Percentiles rank a stretch among this genome's conserved stretches.
Conservation (phyloP, 2,797 vertebrate species). For the Momotus momota region DNA sequence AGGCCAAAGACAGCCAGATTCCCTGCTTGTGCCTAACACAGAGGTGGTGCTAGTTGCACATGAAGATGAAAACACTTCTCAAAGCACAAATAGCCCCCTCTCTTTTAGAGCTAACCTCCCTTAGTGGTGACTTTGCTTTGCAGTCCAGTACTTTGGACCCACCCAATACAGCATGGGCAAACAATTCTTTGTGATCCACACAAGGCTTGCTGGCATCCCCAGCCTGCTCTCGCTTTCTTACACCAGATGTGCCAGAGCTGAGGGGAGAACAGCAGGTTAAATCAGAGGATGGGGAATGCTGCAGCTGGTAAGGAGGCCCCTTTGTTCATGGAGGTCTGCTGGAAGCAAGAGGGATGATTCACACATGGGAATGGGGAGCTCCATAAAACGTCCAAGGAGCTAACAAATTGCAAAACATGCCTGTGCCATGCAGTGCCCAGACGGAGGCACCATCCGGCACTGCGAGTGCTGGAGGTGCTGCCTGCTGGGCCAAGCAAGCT, state of each 20-base stretch:
- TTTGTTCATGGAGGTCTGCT: neutral
- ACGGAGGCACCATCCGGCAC: neutral
- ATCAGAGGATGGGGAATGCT: accelerated
- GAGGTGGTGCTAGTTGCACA: accelerated
- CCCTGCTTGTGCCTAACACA: neutral
- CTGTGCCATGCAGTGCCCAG: accelerated
- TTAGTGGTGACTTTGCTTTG: accelerated
- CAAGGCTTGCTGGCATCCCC: neutral
- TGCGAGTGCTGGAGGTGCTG: neutral
- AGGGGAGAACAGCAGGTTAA: neutral
- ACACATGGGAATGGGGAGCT: accelerated
- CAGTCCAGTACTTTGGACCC: accelerated
- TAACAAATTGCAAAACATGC: neutral
- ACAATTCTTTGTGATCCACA: neutral
- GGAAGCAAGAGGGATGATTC: neutral
- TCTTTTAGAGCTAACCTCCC: neutral
- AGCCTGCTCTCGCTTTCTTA: neutral
- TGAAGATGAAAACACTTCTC: neutral
- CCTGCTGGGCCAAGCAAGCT: neutral
- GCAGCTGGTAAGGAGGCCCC: neutral
- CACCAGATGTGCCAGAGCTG: neutral
- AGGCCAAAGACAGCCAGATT: neutral
- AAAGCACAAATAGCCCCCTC: neutral
- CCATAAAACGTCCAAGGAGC: neutral
- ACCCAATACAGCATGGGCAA: neutral